phyloP scores from a whole-genome alignment of 2,113 vertebrate species.

The Ivindomyrus marchei region DNA sequence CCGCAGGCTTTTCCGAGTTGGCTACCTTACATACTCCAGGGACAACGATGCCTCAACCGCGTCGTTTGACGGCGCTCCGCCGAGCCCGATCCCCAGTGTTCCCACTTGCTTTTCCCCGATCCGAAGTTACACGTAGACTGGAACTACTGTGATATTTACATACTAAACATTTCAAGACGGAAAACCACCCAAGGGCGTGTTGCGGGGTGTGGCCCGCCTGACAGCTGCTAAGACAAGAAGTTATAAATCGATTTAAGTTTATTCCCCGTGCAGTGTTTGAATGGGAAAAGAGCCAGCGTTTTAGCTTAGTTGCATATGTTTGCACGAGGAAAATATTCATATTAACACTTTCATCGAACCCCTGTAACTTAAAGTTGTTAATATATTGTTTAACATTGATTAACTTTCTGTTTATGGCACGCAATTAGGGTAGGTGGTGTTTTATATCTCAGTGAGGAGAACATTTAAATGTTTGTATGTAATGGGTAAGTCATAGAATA shows the following conservation, averaged over 20 bases:
- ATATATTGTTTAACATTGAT: neutral
- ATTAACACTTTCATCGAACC: neutral
- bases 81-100: neutral
- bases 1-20: neutral
- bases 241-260: neutral
- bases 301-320: neutral
- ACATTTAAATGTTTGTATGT: neutral
- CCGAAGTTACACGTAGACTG: constrained; percentile 28
- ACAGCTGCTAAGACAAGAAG: neutral
- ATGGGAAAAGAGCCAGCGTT: neutral
- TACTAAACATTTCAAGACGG: neutral
- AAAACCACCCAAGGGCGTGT: neutral
- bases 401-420: neutral
- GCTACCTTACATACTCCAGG: neutral
- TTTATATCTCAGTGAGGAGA: neutral
- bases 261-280: neutral
- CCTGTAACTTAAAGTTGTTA: neutral
- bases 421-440: neutral
- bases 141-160: neutral
- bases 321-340: neutral
- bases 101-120: neutral
- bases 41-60: neutral
- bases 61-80: neutral
- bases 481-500: neutral
- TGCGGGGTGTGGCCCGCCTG: neutral